Evolutionary conservation across 2,888 invertebrate genomes (phyloP).

Genomic region (Endomychus coccineus): DNA sequence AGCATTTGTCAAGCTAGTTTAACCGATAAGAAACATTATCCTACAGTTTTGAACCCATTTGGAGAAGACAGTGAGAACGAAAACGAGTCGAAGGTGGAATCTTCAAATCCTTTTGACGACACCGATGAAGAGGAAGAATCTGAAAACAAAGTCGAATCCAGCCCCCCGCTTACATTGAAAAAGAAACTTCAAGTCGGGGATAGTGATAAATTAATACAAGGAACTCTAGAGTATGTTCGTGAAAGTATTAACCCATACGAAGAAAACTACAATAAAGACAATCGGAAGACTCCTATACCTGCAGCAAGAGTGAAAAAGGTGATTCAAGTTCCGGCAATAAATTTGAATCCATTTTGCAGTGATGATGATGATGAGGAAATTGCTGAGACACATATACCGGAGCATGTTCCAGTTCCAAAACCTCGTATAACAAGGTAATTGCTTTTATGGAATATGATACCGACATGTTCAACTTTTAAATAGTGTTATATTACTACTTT

Average conservation of each 20-base stretch:
- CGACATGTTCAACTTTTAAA: too few relatives aligned
- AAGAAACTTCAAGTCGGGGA: slow-evolving; percentile 20
- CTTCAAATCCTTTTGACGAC: slow-evolving; percentile 38
- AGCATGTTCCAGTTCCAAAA: too few relatives aligned
- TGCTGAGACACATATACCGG: neutral
- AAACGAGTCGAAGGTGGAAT: slow-evolving; percentile 30
- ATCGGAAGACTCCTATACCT: slow-evolving; percentile 15
- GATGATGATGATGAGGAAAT: slow-evolving; percentile 60
- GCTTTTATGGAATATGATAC: too few relatives aligned
- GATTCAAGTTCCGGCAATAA: slow-evolving; percentile 43
- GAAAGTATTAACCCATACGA: too few relatives aligned
- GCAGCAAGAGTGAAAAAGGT: slow-evolving; percentile 17
- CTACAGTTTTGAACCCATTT: slow-evolving; percentile 78
- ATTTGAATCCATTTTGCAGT: slow-evolving; percentile 66
- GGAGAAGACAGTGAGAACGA: slow-evolving; percentile 63
- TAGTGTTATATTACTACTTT: too few relatives aligned
- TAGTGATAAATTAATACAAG: too few relatives aligned
- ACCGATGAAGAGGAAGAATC: slow-evolving; percentile 40
- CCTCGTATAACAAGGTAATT: too few relatives aligned
- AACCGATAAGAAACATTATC: slow-evolving; percentile 52
- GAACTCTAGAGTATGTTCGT: too few relatives aligned
- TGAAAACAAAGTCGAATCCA: slow-evolving; percentile 26
- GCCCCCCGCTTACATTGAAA: slow-evolving; percentile 6
- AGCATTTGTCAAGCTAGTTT: neutral
- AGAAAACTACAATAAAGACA: too few relatives aligned